Evolutionary conservation across 2,113 vertebrate genomes (phyloP).

Genomic region (Datnioides undecimradiatus): DNA sequence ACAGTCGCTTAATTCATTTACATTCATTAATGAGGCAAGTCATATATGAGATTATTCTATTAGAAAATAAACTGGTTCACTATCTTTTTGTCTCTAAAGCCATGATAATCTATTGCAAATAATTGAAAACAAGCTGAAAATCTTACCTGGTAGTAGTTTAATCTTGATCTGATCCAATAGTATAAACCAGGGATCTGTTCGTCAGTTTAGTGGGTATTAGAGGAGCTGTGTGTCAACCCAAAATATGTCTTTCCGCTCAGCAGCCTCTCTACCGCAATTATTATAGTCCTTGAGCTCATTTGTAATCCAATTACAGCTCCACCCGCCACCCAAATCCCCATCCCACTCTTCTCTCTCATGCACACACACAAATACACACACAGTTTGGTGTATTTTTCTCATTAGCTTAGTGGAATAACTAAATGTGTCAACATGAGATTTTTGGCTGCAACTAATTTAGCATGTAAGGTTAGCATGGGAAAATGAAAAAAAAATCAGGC

Average conservation of each 20-base stretch:
- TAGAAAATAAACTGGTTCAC: not conserved
- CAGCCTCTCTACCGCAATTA: slow-evolving; percentile 13
- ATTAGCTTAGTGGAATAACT: not conserved
- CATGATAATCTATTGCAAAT: not conserved
- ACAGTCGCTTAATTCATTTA: not conserved
- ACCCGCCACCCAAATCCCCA: slow-evolving; percentile 10
- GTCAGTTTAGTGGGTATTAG: not conserved
- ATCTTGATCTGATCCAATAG: not conserved
- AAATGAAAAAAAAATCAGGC: not conserved
- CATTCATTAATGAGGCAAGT: not conserved
- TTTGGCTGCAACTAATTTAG: not conserved
- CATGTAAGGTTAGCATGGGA: not conserved
- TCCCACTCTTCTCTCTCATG: not conserved
- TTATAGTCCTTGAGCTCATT: slow-evolving; percentile 38
- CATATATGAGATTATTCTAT: not conserved
- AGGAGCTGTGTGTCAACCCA: not conserved
- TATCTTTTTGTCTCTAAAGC: not conserved
- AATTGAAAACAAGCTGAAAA: not conserved
- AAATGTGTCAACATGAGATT: not conserved
- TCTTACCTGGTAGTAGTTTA: slow-evolving; percentile 37
- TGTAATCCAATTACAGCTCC: slow-evolving; percentile 53
- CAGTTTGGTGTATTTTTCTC: not conserved
- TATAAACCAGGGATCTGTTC: not conserved
- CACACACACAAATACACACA: slow-evolving; percentile 3
- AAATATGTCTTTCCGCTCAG: slow-evolving; percentile 2